phyloP scores from a whole-genome alignment of 35 echinoderm and acorn worm species.

The Ophioderma brevispina region DNA sequence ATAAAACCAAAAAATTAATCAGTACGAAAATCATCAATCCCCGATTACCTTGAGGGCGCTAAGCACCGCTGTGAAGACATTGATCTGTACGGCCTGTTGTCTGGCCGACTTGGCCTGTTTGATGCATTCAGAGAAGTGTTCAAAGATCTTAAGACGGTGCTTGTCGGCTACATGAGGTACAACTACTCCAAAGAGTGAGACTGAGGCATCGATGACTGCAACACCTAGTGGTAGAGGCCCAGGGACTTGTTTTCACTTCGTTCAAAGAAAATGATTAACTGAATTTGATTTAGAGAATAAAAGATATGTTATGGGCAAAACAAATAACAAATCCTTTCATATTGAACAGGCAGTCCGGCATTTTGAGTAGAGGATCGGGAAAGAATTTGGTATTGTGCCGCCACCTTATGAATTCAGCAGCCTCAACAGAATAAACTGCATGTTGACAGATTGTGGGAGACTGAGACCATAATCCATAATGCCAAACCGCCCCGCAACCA shows the following conservation, averaged over 20 bases:
- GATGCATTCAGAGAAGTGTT: conserved; percentile 96
- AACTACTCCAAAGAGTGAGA: conserved; percentile 84
- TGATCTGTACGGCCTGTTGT: conserved; percentile 98
- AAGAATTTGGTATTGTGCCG: too few relatives aligned
- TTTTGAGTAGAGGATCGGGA: too few relatives aligned
- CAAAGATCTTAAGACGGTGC: conserved; percentile 90
- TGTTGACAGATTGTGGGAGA: too few relatives aligned
- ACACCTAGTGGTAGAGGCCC: conserved; percentile 92
- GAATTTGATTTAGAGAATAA: too few relatives aligned
- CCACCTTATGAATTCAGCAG: too few relatives aligned
- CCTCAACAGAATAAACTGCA: too few relatives aligned
- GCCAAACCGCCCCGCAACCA: too few relatives aligned
- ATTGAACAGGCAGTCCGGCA: too few relatives aligned
- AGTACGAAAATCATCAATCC: too few relatives aligned
- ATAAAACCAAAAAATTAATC: too few relatives aligned
- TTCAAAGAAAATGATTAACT: neutral
- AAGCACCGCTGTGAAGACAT: conserved; percentile 96
- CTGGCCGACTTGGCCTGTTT: conserved; percentile 90
- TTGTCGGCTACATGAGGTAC: conserved; percentile 96
- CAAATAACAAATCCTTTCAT: too few relatives aligned
- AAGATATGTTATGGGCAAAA: neutral
- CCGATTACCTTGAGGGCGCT: conserved; percentile 99
- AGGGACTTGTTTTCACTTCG: conserved; percentile 77
- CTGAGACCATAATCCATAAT: too few relatives aligned
- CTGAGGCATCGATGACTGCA: conserved; percentile 95